Conservation (phyloP, 1,140 invertebrate species). For the Mactra quadrangularis region DNA sequence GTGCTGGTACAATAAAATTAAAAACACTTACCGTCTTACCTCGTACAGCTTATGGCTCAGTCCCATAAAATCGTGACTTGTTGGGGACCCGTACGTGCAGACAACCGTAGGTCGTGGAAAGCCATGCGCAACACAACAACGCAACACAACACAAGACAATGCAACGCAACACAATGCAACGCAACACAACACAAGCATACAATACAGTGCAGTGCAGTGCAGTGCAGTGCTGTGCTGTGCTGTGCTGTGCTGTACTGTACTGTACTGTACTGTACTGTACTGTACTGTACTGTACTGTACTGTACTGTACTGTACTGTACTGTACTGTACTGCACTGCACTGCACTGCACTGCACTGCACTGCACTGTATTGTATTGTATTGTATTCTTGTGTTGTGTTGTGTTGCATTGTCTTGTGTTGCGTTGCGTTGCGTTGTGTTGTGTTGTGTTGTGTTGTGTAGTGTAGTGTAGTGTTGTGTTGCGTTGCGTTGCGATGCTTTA, state of each 20-base stretch:
- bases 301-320: slow-evolving; percentile 50
- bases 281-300: slow-evolving; percentile 28
- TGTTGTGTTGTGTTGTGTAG: slow-evolving; percentile 55
- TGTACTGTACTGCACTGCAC: slow-evolving; percentile 36
- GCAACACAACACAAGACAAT: too few relatives aligned
- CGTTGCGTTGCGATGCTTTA: neutral
- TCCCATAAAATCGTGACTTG: too few relatives aligned
- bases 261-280: slow-evolving; percentile 15
- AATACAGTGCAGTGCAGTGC: too few relatives aligned
- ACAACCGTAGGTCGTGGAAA: too few relatives aligned
- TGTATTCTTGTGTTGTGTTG: slow-evolving; percentile 38
- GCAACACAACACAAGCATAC: too few relatives aligned
- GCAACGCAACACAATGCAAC: too few relatives aligned
- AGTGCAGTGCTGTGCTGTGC: slow-evolving; percentile 26
- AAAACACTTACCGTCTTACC: too few relatives aligned
- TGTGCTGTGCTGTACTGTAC: slow-evolving; percentile 35
- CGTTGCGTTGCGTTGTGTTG: slow-evolving; percentile 23
- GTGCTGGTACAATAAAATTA: too few relatives aligned
- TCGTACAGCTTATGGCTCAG: too few relatives aligned
- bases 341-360: slow-evolving; percentile 30
- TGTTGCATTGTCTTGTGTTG: too few relatives aligned
- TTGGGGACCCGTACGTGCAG: too few relatives aligned
- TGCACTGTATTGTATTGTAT: slow-evolving; percentile 1
- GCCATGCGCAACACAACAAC: slow-evolving; percentile 1
- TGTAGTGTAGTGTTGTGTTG: neutral